Evolutionary conservation across 2,888 invertebrate genomes (phyloP).

Genomic region (Galerucella calmariensis): DNA sequence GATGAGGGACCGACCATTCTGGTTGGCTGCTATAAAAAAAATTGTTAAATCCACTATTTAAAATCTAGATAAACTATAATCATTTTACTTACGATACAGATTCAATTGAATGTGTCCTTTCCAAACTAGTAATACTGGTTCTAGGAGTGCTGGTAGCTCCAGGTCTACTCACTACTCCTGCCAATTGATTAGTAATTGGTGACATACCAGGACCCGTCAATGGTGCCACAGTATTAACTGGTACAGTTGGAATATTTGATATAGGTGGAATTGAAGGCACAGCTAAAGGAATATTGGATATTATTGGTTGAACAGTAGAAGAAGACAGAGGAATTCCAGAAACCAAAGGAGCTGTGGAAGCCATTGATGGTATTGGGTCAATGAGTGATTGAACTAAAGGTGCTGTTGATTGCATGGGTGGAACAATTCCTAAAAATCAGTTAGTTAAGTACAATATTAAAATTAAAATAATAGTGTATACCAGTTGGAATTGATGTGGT

Average conservation of each 20-base stretch:
- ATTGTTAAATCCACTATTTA: constrained; percentile 21
- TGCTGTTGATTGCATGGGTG: constrained; percentile 64
- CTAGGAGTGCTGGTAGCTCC: constrained; percentile 62
- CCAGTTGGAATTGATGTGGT: constrained; percentile 40
- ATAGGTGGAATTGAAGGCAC: constrained; percentile 14
- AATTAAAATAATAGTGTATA: constrained; percentile 14
- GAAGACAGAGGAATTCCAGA: constrained; percentile 32
- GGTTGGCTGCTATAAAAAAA: constrained; percentile 60
- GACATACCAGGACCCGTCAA: constrained; percentile 31
- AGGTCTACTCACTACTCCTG: constrained; percentile 46
- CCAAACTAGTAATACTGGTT: constrained; percentile 62
- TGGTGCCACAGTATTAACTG: constrained; percentile 39
- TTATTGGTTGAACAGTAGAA: constrained; percentile 32
- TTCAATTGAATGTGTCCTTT: constrained; percentile 64
- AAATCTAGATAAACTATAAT: constrained; percentile 1
- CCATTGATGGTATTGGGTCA: constrained; percentile 37
- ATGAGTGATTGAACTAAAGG: constrained; percentile 49
- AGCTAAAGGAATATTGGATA: neutral
- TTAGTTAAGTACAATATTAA: neutral
- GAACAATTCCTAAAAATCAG: constrained; percentile 66
- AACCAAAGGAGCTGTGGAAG: constrained; percentile 29
- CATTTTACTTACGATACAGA: constrained; percentile 61
- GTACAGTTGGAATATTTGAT: constrained; percentile 17
- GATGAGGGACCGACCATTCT: constrained; percentile 91
- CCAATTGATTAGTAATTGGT: constrained; percentile 31